Percentiles rank a stretch among this genome's conserved stretches.
These are phyloP conservation scores for Notarius quadriscutis DNA, from an alignment of 2,113 vertebrate genomes.

Conservation along the genomic window DNA sequence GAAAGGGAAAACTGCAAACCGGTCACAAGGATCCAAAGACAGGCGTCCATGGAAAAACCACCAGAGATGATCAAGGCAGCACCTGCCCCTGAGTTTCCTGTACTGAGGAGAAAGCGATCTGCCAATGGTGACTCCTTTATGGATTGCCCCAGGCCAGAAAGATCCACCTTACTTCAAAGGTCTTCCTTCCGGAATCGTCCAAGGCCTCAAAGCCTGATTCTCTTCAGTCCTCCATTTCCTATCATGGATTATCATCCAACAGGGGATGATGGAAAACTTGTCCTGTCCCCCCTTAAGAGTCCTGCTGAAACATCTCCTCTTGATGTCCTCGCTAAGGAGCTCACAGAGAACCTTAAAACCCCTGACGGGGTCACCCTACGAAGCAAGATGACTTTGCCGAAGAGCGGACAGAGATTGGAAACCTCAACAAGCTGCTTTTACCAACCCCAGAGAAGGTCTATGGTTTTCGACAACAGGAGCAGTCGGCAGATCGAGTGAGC, in stretches of 20 bases:
- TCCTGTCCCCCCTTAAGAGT: slow-evolving; percentile 85
- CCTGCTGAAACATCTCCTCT: slow-evolving; percentile 76
- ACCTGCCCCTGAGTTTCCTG: slow-evolving; percentile 69
- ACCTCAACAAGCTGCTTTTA: slow-evolving; percentile 99
- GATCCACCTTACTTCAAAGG: slow-evolving; percentile 79
- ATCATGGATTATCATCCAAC: slow-evolving; percentile 89
- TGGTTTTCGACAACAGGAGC: slow-evolving; percentile 93
- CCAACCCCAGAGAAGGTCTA: slow-evolving; percentile 94
- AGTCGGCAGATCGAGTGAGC: slow-evolving; percentile 89
- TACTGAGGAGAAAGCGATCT: slow-evolving; percentile 80
- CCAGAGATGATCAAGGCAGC: slow-evolving; percentile 64
- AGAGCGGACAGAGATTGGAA: slow-evolving; percentile 95
- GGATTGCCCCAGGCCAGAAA: slow-evolving; percentile 85
- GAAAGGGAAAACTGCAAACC: slow-evolving; percentile 78
- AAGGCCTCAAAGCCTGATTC: slow-evolving; percentile 95
- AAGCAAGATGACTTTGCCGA: slow-evolving; percentile 97
- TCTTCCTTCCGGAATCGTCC: slow-evolving; percentile 89
- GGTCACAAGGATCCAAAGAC: slow-evolving; percentile 59
- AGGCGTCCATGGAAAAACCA: slow-evolving; percentile 59
- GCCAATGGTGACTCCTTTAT: slow-evolving; percentile 82
- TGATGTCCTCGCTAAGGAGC: slow-evolving; percentile 76
- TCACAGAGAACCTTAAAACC: slow-evolving; percentile 74
- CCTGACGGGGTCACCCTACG: slow-evolving; percentile 82
- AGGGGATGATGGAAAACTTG: slow-evolving; percentile 80
- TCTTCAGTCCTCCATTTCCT: slow-evolving; percentile 94